Evolutionary conservation across 1,140 invertebrate genomes (phyloP), one percentile per base, ranked within the genome.

Genomic region (Cheumatopsyche charites): DNA sequence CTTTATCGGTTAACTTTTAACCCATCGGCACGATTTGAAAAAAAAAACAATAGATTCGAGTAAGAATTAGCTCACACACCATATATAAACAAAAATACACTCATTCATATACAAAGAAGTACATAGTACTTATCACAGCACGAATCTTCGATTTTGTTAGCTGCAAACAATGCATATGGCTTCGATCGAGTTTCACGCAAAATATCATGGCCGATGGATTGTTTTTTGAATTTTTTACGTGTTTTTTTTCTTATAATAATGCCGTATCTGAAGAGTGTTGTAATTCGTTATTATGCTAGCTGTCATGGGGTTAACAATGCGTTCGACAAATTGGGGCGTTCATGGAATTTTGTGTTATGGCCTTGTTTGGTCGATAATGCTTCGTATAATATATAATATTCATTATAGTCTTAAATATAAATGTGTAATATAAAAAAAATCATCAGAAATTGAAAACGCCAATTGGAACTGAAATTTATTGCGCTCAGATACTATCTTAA

Each of bases 31-130:
- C 55, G 55, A 58, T 58, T 26, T n/a, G 1, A 13, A 58, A n/a
- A n/a, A n/a, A n/a, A n/a, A 36, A 58, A 58, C 55, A 58, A 58
- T 58, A 25, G 55, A 23, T 58, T 58, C 25, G 23, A 23, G 7
- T 19, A 21, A 26, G 19, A 25, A 58, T 58, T 25, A 13, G 21
- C 55, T 58, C 55, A 7, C 47, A 19, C 23, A 58, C 23, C 55
- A 9, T 15, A 19, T n/a, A 58, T 25, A 25, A 58, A 58, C 55
- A 58, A 2, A n/a, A 2, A 36, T 3, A 36, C n/a, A n/a, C n/a
- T n/a, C n/a, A n/a, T n/a, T n/a, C n/a, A 42, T 42, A 42, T 42
- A 42, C 19, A 52, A 4, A 52, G 17, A 52, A 9, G 23, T 2
- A 5, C 55, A 58, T 23, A 36, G 9, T 36, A 55, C 12, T 55